Evolutionary conservation across 2,113 vertebrate species (phyloP).

Genomic region (Chloropsis hardwickii): DNA sequence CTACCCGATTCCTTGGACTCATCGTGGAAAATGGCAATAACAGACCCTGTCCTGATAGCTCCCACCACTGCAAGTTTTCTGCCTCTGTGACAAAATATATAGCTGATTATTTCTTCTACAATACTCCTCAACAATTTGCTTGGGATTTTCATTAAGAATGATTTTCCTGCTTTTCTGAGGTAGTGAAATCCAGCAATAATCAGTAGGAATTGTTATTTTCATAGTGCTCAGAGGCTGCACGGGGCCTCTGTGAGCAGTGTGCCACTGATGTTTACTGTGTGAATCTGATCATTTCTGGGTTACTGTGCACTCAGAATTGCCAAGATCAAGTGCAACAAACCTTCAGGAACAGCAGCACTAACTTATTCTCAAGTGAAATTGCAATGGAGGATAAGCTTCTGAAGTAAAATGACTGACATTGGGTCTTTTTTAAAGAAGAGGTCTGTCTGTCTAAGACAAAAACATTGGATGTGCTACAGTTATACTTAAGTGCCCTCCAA

Average conservation of each 20-base stretch:
- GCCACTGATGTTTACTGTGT: not conserved
- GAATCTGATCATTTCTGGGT: not conserved
- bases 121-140: not conserved
- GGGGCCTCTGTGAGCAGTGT: not conserved
- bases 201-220: not conserved
- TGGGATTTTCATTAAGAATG: not conserved
- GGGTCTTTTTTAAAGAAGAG: not conserved
- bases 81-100: not conserved
- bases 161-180: not conserved
- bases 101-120: not conserved
- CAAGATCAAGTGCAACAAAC: not conserved
- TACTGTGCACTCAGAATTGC: not conserved
- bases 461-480: not conserved
- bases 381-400: not conserved
- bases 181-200: not conserved
- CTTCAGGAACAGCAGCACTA: not conserved
- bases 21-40: constrained; percentile 79
- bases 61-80: not conserved
- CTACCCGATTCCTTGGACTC: constrained; percentile 76
- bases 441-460: not conserved
- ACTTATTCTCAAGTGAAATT: not conserved
- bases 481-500: not conserved
- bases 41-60: constrained; percentile 71
- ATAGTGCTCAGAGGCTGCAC: not conserved
- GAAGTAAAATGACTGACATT: not conserved